Evolutionary conservation across 1,140 invertebrate genomes (phyloP), one percentile per base, ranked within the genome.

Genomic region (Leptonema lineaticorne): DNA sequence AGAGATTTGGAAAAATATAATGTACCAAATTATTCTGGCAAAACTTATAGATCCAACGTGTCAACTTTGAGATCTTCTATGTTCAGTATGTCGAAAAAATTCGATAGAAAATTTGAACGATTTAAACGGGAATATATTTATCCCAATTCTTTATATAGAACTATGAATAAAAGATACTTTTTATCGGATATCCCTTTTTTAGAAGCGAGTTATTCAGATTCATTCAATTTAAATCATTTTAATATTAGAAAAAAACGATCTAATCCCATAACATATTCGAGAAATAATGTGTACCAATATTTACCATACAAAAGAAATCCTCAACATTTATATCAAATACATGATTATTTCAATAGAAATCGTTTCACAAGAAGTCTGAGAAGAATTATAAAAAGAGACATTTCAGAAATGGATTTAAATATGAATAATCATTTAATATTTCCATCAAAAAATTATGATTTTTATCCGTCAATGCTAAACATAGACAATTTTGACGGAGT

Each of bases 401-500:
- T 62, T n/a, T n/a, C n/a, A n/a, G n/a, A n/a, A n/a, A n/a, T n/a
- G n/a, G n/a, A n/a, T n/a, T n/a, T n/a, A n/a, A n/a, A n/a, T n/a
- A n/a, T n/a, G n/a, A n/a, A n/a, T n/a, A n/a, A n/a, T n/a, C n/a
- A n/a, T n/a, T n/a, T n/a, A n/a, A n/a, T n/a, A n/a, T n/a, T n/a
- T n/a, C n/a, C n/a, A n/a, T n/a, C n/a, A n/a, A n/a, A n/a, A n/a
- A n/a, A n/a, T n/a, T n/a, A n/a, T n/a, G n/a, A n/a, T n/a, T n/a
- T n/a, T 45, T n/a, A 45, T 45, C 16, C 37, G 3, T 11, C 5
- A 33, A 33, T 48, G 22, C 22, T 14, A 53, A 53, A 53, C 24
- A 14, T 26, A 53, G 27, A 41, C 26, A 33, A 29, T 72, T 69
- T 24, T 65, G 62, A 53, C n/a, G n/a, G n/a, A n/a, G n/a, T n/a